Evolutionary conservation across 2,888 invertebrate genomes (phyloP).

Genomic region (Drosophila parthenogenetica): DNA sequence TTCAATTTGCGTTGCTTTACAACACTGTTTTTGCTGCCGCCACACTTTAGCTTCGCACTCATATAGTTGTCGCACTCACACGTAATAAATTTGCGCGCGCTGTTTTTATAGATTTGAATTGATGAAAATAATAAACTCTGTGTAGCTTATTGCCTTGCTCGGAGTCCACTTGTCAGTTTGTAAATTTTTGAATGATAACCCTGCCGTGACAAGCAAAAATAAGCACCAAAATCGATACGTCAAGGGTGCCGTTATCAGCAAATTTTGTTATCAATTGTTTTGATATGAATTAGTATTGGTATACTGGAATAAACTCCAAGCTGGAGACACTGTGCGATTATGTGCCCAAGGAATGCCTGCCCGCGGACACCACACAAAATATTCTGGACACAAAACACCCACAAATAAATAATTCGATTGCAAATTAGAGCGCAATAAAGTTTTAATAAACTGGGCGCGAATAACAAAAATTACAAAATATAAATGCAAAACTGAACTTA

Average conservation of each 20-base stretch:
- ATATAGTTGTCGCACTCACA: slow-evolving; percentile 40
- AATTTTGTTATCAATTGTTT: slow-evolving; percentile 18
- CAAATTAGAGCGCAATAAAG: slow-evolving; percentile 1
- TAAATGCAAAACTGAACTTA: slow-evolving; percentile 25
- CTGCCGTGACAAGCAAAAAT: slow-evolving; percentile 9
- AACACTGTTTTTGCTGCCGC: slow-evolving; percentile 45
- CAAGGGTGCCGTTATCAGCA: slow-evolving; percentile 35
- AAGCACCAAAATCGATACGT: slow-evolving; percentile 25
- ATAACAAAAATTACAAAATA: neutral
- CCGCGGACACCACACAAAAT: slow-evolving; percentile 86
- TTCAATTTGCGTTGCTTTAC: slow-evolving; percentile 24
- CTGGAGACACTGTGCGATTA: slow-evolving; percentile 87
- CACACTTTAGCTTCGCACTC: slow-evolving; percentile 11
- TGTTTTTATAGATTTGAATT: slow-evolving; percentile 19
- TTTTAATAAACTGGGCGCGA: neutral
- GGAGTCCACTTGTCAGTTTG: slow-evolving; percentile 7
- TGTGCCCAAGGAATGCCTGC: slow-evolving; percentile 88
- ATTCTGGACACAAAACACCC: slow-evolving; percentile 72
- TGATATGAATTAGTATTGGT: too few species aligned
- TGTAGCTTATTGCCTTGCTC: neutral
- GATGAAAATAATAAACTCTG: neutral
- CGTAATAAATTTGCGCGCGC: slow-evolving; percentile 25
- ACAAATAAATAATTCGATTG: slow-evolving; percentile 28
- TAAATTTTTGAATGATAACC: slow-evolving; percentile 19
- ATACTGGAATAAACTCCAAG: slow-evolving; percentile 86